phyloP scores from a whole-genome alignment of 2,888 invertebrate species.

The Phyllotreta striolata region DNA sequence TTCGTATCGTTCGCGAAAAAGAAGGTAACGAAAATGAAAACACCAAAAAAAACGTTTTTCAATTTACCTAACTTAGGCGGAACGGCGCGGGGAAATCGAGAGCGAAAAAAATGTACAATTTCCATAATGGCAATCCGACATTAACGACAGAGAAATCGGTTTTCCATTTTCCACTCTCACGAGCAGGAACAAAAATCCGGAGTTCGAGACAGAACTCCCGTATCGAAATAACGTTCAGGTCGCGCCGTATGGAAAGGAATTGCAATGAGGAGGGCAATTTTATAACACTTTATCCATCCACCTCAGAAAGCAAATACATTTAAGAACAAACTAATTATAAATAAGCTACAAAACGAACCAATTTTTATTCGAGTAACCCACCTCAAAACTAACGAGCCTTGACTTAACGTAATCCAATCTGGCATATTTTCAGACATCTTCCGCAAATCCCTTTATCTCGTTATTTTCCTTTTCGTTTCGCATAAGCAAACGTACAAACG shows the following conservation, averaged over 20 bases:
- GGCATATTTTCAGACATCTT: no score
- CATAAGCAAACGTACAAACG: no score
- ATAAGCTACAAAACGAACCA: no score
- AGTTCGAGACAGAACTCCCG: background rate
- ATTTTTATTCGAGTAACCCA: no score
- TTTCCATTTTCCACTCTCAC: constrained; percentile 29
- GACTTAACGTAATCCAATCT: no score
- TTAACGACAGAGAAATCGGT: constrained; percentile 32
- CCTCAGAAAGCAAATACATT: no score
- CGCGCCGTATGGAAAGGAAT: background rate
- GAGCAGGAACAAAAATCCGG: constrained; percentile 28
- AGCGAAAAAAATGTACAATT: constrained; percentile 32
- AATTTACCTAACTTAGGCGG: constrained; percentile 25
- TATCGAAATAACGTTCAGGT: constrained; percentile 17
- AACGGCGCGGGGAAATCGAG: constrained; percentile 15
- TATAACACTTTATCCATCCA: background rate
- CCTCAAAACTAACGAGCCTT: no score
- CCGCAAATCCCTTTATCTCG: no score
- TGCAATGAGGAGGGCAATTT: background rate
- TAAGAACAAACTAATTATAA: no score
- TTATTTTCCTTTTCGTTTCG: no score
- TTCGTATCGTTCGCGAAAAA: constrained; percentile 15
- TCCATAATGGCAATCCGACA: constrained; percentile 33
- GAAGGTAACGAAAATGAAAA: background rate
- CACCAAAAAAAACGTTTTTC: constrained; percentile 18